phyloP scores from a whole-genome alignment of 2,888 invertebrate genomes.

The Smittia sp. region DNA sequence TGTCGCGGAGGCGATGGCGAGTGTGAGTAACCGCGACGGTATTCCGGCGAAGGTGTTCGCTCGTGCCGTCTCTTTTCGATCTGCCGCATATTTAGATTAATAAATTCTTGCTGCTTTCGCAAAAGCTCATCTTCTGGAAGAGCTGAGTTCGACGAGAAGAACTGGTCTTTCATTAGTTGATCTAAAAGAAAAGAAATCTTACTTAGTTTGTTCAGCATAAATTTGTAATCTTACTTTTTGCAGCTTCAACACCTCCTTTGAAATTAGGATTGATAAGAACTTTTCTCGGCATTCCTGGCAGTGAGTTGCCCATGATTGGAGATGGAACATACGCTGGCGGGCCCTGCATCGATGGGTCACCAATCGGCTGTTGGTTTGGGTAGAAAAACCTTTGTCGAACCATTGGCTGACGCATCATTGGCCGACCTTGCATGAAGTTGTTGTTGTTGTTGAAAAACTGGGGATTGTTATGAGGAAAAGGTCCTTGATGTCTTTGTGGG shows the following conservation, averaged over 20 bases:
- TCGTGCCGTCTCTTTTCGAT: constrained; percentile 53
- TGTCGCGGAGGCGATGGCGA: constrained; percentile 45
- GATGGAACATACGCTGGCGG: constrained; percentile 22
- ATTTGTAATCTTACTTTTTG: constrained; percentile 49
- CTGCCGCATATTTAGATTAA: constrained; percentile 53
- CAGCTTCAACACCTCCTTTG: constrained; percentile 54
- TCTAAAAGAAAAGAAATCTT: constrained; percentile 42
- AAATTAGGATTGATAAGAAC: constrained; percentile 54
- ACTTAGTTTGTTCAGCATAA: neutral
- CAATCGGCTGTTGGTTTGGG: neutral
- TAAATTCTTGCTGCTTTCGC: constrained; percentile 54
- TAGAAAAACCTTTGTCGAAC: constrained; percentile 4
- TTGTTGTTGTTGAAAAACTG: constrained; percentile 9
- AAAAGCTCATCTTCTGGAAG: constrained; percentile 51
- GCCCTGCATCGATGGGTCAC: neutral
- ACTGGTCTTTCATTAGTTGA: constrained; percentile 54
- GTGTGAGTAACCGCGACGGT: constrained; percentile 50
- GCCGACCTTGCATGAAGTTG: neutral
- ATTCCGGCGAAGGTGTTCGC: constrained; percentile 48
- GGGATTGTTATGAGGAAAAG: neutral
- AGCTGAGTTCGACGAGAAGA: constrained; percentile 48
- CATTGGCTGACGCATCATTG: neutral
- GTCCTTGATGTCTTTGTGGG: neutral
- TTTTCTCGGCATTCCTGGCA: constrained; percentile 45
- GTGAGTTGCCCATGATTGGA: neutral